Conservation (phyloP, 2,888 invertebrate genomes). For the Reticulitermes lucifugus region DNA sequence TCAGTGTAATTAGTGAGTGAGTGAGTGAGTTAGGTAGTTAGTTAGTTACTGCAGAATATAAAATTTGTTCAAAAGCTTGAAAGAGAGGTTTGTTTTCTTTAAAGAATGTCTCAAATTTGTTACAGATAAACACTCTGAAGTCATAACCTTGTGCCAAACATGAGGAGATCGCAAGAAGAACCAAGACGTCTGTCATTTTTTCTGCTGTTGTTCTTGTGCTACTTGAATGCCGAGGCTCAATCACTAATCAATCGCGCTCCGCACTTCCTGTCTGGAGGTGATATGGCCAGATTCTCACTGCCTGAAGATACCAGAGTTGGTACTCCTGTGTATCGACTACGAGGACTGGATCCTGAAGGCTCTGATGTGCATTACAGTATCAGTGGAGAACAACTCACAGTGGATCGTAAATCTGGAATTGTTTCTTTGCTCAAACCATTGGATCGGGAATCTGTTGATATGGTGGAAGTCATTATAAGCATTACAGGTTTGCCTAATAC, state of each 20-base stretch:
- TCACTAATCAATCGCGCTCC: slow-evolving; percentile 74
- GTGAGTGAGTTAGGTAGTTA: no score
- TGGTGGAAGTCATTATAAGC: slow-evolving; percentile 83
- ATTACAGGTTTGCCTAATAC: slow-evolving; percentile 73
- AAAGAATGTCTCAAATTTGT: not conserved
- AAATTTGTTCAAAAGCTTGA: no score
- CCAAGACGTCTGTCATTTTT: no score
- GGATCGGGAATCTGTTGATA: slow-evolving; percentile 77
- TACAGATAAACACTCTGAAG: not conserved
- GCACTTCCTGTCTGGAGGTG: slow-evolving; percentile 80
- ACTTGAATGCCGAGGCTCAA: not conserved
- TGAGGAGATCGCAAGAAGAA: not conserved
- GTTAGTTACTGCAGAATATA: no score
- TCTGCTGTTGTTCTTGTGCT: not conserved
- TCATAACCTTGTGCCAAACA: slow-evolving; percentile 10
- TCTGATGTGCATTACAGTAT: slow-evolving; percentile 80
- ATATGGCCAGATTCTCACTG: slow-evolving; percentile 80
- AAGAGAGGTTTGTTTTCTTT: no score
- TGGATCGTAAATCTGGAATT: slow-evolving; percentile 80
- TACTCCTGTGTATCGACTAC: slow-evolving; percentile 80
- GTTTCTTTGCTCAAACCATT: slow-evolving; percentile 77
- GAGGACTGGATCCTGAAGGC: slow-evolving; percentile 81
- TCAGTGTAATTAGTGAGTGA: no score
- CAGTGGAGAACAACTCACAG: slow-evolving; percentile 84
- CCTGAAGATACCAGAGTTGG: slow-evolving; percentile 79